Percentiles rank a stretch among this genome's conserved stretches.
phyloP scores from a whole-genome alignment of 2,113 vertebrate genomes.

The Geococcyx californianus region DNA sequence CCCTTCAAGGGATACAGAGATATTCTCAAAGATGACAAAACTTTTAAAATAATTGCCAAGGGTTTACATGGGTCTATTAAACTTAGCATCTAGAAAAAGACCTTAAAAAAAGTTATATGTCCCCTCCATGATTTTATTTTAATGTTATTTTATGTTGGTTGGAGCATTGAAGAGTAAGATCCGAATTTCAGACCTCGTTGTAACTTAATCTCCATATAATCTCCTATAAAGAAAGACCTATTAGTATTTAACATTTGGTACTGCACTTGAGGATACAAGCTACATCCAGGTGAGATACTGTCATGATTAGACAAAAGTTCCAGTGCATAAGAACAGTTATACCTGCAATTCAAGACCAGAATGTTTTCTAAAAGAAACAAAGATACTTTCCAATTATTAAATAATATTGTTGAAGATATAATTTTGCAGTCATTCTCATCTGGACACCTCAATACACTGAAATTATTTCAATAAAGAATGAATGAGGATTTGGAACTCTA shows the following conservation, averaged over 20 bases:
- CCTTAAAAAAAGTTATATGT: neutral
- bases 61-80: neutral
- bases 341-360: neutral
- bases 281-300: neutral
- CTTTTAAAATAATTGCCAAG: neutral
- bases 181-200: neutral
- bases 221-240: neutral
- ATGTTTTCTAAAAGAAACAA: neutral
- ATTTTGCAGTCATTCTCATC: neutral
- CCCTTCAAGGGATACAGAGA: neutral
- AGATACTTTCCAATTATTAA: neutral
- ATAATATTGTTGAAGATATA: neutral
- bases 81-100: neutral
- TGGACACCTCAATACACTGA: neutral
- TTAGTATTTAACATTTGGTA: neutral
- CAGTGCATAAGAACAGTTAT: neutral
- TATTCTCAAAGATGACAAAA: neutral
- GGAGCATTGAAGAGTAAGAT: neutral
- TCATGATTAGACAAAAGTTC: neutral
- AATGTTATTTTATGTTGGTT: neutral
- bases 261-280: neutral
- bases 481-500: neutral
- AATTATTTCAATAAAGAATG: neutral
- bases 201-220: neutral
- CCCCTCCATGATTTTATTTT: neutral